Conservation (phyloP, 2,113 vertebrate genomes). For the Planiliza haematocheilus region DNA sequence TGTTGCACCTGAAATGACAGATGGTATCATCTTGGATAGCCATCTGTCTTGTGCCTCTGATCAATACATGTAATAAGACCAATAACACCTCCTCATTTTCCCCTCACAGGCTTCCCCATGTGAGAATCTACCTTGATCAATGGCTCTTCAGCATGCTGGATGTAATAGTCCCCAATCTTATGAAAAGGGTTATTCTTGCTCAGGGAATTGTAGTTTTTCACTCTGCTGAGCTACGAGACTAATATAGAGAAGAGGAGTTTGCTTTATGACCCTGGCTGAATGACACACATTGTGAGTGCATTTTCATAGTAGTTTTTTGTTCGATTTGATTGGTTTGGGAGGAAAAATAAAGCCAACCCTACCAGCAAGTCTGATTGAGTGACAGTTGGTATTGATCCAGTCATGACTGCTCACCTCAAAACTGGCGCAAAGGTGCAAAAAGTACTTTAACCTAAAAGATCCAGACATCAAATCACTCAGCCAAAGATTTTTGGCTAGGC, state of each 20-base stretch:
- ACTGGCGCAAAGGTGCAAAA: too few species aligned
- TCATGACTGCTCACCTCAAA: too few species aligned
- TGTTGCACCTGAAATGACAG: constrained; percentile 41
- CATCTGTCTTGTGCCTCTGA: constrained; percentile 27
- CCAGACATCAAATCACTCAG: too few species aligned
- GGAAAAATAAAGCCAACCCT: too few species aligned
- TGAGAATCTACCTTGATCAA: constrained; percentile 42
- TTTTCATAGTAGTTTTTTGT: too few species aligned
- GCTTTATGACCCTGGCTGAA: neutral
- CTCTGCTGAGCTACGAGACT: neutral
- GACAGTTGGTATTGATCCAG: constrained; percentile 28
- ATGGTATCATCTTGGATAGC: constrained; percentile 21
- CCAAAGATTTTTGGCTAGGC: too few species aligned
- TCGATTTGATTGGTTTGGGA: too few species aligned
- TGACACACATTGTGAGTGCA: neutral
- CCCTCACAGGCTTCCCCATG: neutral
- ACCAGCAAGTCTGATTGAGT: neutral
- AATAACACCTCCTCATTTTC: constrained; percentile 33
- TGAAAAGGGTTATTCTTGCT: neutral
- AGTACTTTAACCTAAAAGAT: too few species aligned
- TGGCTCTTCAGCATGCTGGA: constrained; percentile 14
- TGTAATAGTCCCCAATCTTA: neutral
- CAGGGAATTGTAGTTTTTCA: too few species aligned
- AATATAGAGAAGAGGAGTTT: neutral
- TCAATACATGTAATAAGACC: constrained; percentile 53